A percentile compares a stretch with the other conserved stretches of the same genome.
These are phyloP conservation scores for Eristalis pertinax DNA, from an alignment of 2,888 invertebrate species.

Conservation along the genomic window DNA sequence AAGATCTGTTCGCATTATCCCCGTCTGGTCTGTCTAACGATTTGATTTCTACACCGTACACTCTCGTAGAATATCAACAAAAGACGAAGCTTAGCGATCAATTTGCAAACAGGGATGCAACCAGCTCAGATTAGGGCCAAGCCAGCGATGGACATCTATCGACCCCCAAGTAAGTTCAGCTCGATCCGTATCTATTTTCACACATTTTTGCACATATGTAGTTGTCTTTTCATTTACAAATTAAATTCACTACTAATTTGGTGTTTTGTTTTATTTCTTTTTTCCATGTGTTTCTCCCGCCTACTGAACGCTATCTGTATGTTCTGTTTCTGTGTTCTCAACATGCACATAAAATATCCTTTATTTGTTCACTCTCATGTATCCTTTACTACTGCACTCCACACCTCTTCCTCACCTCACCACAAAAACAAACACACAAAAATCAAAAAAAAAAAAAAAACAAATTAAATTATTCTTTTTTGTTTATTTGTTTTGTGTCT, in stretches of 20 bases:
- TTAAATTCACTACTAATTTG: slow-evolving; percentile 48
- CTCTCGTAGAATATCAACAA: slow-evolving; percentile 84
- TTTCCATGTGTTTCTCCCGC: slow-evolving; percentile 65
- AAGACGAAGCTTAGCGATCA: slow-evolving; percentile 88
- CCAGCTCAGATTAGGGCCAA: slow-evolving; percentile 84
- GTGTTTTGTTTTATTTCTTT: slow-evolving; percentile 64
- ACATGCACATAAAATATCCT: slow-evolving; percentile 22
- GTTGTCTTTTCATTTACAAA: slow-evolving; percentile 63
- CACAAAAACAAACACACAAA: slow-evolving; percentile 17
- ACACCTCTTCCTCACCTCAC: not conserved
- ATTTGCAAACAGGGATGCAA: slow-evolving; percentile 81
- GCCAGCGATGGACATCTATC: slow-evolving; percentile 93
- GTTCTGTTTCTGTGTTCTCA: slow-evolving; percentile 48
- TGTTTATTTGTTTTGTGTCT: slow-evolving; percentile 46
- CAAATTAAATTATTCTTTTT: slow-evolving; percentile 15
- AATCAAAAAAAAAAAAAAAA: not conserved
- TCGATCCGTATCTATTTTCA: not conserved
- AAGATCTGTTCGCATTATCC: not conserved
- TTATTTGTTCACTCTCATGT: slow-evolving; percentile 3
- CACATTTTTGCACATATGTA: slow-evolving; percentile 57
- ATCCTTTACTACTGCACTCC: slow-evolving; percentile 25
- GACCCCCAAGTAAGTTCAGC: slow-evolving; percentile 89
- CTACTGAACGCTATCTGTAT: slow-evolving; percentile 54
- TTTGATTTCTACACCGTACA: no score
- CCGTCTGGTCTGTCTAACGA: not conserved